These are phyloP conservation scores for Margarornis squamiger DNA, from an alignment of 2,797 vertebrate genomes.

Conservation along the genomic window DNA sequence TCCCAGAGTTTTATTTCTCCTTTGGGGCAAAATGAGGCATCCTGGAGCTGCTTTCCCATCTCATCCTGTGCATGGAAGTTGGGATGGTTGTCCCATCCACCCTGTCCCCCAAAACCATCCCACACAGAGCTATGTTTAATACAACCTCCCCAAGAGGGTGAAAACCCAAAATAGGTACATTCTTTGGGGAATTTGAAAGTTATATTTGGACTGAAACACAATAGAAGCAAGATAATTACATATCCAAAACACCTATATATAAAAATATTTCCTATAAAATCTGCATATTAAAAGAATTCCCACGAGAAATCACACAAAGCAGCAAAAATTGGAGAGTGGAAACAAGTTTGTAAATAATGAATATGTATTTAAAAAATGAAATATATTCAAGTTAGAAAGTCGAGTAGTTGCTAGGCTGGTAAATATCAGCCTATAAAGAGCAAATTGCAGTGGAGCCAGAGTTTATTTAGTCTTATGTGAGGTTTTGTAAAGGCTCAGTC, in stretches of 20 bases:
- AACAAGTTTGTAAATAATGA: slow-evolving; percentile 70
- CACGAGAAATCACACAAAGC: slow-evolving; percentile 38
- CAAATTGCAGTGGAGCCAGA: slow-evolving; percentile 18
- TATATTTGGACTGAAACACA: slow-evolving; percentile 65
- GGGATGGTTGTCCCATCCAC: not conserved
- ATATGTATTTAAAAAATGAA: slow-evolving; percentile 59
- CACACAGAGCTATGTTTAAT: rapidly evolving
- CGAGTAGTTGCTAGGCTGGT: slow-evolving; percentile 53
- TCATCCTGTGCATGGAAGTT: not conserved
- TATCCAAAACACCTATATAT: not conserved
- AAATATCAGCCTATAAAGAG: slow-evolving; percentile 69
- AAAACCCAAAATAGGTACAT: not conserved
- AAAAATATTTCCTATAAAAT: slow-evolving; percentile 36
- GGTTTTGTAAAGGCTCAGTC: slow-evolving; percentile 1
- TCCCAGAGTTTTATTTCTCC: not conserved
- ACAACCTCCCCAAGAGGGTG: not conserved
- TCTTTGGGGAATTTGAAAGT: slow-evolving; percentile 28
- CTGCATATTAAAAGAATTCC: slow-evolving; percentile 52
- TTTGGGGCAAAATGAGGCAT: not conserved
- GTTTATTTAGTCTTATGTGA: slow-evolving; percentile 28
- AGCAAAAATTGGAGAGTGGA: slow-evolving; percentile 41
- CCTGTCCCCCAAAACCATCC: not conserved
- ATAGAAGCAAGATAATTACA: slow-evolving; percentile 10
- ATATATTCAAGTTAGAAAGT: slow-evolving; percentile 59
- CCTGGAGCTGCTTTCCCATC: not conserved